phyloP scores from a whole-genome alignment of 1,140 invertebrate species.

The Polypedilum pembai region DNA sequence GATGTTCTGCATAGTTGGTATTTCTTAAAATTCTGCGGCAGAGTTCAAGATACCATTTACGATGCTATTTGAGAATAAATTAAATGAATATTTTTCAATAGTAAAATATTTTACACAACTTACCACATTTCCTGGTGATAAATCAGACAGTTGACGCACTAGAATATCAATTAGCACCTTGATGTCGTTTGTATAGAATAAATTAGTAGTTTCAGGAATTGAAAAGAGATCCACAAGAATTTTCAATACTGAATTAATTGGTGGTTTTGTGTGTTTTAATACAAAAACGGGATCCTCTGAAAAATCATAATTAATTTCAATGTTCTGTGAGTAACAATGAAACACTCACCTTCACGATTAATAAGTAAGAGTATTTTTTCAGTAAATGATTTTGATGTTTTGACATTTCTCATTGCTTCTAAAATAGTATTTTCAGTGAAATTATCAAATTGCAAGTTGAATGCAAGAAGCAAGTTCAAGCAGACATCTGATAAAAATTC shows the following conservation, averaged over 20 bases:
- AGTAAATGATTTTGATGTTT: conserved; percentile 75
- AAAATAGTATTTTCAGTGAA: conserved; percentile 66
- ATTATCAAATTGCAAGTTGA: conserved; percentile 75
- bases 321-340: neutral
- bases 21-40: conserved; percentile 68
- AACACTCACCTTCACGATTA: conserved; percentile 73
- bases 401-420: conserved; percentile 59
- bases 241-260: conserved; percentile 79
- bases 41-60: conserved; percentile 65
- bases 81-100: conserved; percentile 11
- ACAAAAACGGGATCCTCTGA: conserved; percentile 79
- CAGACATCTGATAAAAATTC: conserved; percentile 76
- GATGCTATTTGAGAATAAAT: conserved; percentile 48
- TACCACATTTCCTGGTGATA: conserved; percentile 80
- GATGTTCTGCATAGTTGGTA: conserved; percentile 65
- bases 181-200: conserved; percentile 90
- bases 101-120: too few species aligned
- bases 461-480: conserved; percentile 74
- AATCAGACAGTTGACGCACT: conserved; percentile 75
- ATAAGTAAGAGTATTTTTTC: conserved; percentile 80
- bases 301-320: conserved; percentile 34
- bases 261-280: conserved; percentile 70
- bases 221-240: conserved; percentile 79
- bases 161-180: conserved; percentile 89
- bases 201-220: conserved; percentile 61